Percentiles rank a stretch among this genome's conserved stretches.
Evolutionary conservation across 2,797 vertebrate species (phyloP).

Genomic region (Muscicapa striata): DNA sequence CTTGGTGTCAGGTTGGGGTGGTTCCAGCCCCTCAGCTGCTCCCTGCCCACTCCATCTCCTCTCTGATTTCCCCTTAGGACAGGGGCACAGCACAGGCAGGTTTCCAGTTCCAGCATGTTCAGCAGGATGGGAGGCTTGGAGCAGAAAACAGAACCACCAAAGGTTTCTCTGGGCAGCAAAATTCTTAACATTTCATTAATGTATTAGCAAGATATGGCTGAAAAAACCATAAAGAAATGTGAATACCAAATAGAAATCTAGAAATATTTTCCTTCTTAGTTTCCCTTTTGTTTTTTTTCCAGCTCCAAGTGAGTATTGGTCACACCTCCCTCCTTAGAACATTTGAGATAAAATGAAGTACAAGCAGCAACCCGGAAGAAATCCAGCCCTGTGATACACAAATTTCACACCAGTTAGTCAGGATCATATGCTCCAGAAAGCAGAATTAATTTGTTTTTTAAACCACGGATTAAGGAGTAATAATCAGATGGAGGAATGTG

Average conservation of each 20-base stretch:
- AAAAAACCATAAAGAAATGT: neutral
- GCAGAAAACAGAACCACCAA: neutral
- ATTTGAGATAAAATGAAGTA: neutral
- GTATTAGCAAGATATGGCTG: neutral
- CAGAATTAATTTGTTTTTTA: slow-evolving; percentile 2
- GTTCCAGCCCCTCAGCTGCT: neutral
- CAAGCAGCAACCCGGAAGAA: neutral
- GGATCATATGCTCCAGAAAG: neutral
- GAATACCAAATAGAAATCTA: neutral
- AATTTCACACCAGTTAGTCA: neutral
- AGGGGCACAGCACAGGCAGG: neutral
- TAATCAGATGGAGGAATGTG: neutral
- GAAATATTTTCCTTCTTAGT: neutral
- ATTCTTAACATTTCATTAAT: neutral
- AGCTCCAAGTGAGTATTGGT: neutral
- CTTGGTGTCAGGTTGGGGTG: neutral
- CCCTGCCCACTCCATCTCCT: neutral
- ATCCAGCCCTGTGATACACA: neutral
- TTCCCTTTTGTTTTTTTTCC: neutral
- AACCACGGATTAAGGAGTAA: neutral
- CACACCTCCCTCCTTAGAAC: neutral
- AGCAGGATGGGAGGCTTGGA: neutral
- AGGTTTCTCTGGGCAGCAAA: neutral
- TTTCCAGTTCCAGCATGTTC: neutral
- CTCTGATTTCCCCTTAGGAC: neutral